Evolutionary conservation across 2,113 vertebrate species (phyloP), one percentile per base, ranked within the genome.

Genomic region (Anarrhichthys ocellatus): DNA sequence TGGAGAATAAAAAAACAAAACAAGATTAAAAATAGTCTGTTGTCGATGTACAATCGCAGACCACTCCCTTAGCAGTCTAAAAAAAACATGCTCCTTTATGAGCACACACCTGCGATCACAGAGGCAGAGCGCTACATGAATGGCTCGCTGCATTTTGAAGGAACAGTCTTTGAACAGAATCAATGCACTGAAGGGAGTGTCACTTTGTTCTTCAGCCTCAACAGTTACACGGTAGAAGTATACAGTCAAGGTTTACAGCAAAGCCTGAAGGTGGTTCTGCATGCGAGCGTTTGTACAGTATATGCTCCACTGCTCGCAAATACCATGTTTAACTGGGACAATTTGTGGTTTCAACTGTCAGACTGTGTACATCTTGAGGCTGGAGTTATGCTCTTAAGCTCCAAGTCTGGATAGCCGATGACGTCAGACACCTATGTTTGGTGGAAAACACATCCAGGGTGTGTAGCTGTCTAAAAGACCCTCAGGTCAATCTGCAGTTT

Each of bases 61-160:
- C 18, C 38, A 40, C 15, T 63, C 34, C 27, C 44, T 52, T 17
- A 62, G 22, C 2, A 1, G 14, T 66, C 61, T 32, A 9, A 56
- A 29, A 56, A 29, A 9, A 9, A n/a, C 10, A 50, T 67, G 46
- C 17, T 69, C 65, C 27, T 50, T 86, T 27, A 54, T 71, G 48
- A 75, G 36, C 0, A 0, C 36, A 54, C 14, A 61, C 24, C 42
- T 8, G 1, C 27, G 4, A 58, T 42, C 63, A 34, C 29, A 36
- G 29, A 73, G 29, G 42, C 64, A 22, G n/a, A 64, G 48, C 24
- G 44, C 50, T 20, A 13, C 29, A 20, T 6, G 59, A 18, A 38
- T 18, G 59, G 22, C 73, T 63, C 2, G 27, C 40, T 29, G 58
- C 58, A 13, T 48, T 42, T 36, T 27, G 29, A 24, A 38, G 1